Base-by-base conservation (phyloP, 1,140 invertebrate species). In the Chrysoperla carnea region DNA sequence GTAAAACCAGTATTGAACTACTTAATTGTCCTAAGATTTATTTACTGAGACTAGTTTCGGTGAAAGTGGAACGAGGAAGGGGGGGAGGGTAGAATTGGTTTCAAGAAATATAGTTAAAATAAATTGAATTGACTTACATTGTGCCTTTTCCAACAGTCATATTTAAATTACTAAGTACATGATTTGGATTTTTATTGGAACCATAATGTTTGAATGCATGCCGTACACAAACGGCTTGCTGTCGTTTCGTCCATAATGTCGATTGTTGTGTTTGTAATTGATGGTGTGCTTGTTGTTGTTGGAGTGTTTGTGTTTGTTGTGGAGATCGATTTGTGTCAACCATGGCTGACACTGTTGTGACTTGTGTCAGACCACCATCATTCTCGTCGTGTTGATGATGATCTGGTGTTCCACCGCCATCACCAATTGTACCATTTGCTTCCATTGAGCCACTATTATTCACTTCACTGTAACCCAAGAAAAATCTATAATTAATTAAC, bases 111-210 rank as follows among this genome's bases (percentile, higher is more conserved):
- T n/a, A n/a, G n/a, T n/a, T n/a, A n/a, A n/a, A n/a, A n/a, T n/a
- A n/a, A 23, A 23, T 23, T 23, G 5, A 23, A 23, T 36, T 11
- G 46, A 79, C 81, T 82, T 68, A 90, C 85, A 92, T 93, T 36
- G 83, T 75, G 41, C 88, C 88, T 58, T 89, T 88, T 36, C 81
- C 78, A 11, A 93, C 88, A 11, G 84, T 88, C 81, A 92, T 87
- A 53, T 87, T 87, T 23, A 92, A 69, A 27, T 84, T 78, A 54
- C 84, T 81, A 13, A 94, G 66, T 7, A 92, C 84, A 29, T 84
- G 67, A 49, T 88, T 81, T n/a, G 84, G 82, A 55, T 81, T 85
- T 40, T 75, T 84, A 46, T 81, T 76, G 29, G 78, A 69, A 6
- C 87, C 87, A 58, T 92, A 92, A 54, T 75, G 78, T 59, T 92